Conservation (phyloP, 1,140 invertebrate genomes). For the Orius insidiosus region DNA sequence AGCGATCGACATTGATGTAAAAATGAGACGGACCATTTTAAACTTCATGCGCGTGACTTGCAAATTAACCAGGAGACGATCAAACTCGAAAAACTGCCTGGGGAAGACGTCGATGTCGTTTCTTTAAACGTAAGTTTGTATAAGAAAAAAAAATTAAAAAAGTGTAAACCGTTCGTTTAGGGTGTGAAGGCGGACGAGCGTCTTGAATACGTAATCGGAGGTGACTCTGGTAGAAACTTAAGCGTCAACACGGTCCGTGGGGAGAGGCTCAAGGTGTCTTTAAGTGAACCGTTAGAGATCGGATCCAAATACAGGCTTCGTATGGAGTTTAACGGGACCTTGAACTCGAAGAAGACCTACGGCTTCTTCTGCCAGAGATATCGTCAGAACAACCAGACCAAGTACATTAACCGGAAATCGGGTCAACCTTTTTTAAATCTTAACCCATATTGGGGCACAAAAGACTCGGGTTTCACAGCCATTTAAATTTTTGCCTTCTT, state of each 20-base stretch:
- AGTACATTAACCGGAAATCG: slow-evolving; percentile 8
- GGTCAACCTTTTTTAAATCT: not conserved
- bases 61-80: not conserved
- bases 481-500: too few species aligned
- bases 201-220: too few species aligned
- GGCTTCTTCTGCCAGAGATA: slow-evolving; percentile 12
- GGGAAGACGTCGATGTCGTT: slow-evolving; percentile 2
- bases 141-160: not conserved
- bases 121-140: not conserved
- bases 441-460: too few species aligned
- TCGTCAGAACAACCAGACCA: slow-evolving; percentile 6
- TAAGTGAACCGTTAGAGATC: slow-evolving; percentile 7
- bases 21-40: slow-evolving; percentile 1
- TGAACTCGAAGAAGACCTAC: slow-evolving; percentile 11
- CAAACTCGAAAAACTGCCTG: not conserved
- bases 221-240: too few species aligned
- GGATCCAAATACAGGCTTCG: slow-evolving; percentile 3
- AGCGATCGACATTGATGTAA: slow-evolving; percentile 1
- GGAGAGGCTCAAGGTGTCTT: not conserved
- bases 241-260: too few species aligned
- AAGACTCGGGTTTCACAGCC: too few species aligned
- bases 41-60: not conserved
- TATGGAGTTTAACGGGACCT: slow-evolving; percentile 14
- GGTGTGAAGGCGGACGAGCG: too few species aligned
- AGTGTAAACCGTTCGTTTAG: not conserved